Base-by-base conservation (phyloP, 2,113 vertebrate genomes). In the Onychorhynchus coronatus region DNA sequence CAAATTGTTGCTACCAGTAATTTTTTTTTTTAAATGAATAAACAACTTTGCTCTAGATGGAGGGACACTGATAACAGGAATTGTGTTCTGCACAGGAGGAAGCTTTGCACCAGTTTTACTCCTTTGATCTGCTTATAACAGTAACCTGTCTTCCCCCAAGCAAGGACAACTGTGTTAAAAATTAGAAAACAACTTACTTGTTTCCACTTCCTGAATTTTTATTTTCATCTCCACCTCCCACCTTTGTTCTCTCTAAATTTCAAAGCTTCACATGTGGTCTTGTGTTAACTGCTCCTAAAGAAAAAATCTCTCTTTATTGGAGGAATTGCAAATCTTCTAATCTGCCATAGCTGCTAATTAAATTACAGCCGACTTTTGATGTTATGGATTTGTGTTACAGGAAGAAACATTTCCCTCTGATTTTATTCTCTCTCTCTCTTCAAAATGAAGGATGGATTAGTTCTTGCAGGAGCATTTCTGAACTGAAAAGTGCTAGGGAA, bases 261-360 rank as follows among this genome's bases (percentile, higher is more conserved):
- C 85, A 78, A 88, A 86, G 70, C 56, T 67, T 96, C 86, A 91
- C 93, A 93, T 94, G 91, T 93, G 61, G 77, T 92, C 50, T 66
- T 68, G 95, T 94, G 93, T 81, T 94, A 93, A 95, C 89, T 94
- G 85, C 59, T 81, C 71, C 70, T 78, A 47, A 95, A 83, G 89
- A 87, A 65, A 27, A 86, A 78, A 63, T 22, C 41, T 58, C 79
- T 70, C 25, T 35, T 35, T 91, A 71, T 42, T 50, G 85, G 84
- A 94, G 71, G 85, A 92, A 94, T 78, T 12, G 8, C 85, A 85
- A 62, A 89, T 91, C 82, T 81, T 93, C 71, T 83, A 75, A 89
- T 95, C 71, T 94, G 70, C 80, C 31, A 14, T 53, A 94, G 87
- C 81, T 95, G 78, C 77, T 95, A 95, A 95, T 97, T 97, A 92